Base-by-base conservation (phyloP, 2,888 invertebrate genomes). In the Clepsis dumicolana region DNA sequence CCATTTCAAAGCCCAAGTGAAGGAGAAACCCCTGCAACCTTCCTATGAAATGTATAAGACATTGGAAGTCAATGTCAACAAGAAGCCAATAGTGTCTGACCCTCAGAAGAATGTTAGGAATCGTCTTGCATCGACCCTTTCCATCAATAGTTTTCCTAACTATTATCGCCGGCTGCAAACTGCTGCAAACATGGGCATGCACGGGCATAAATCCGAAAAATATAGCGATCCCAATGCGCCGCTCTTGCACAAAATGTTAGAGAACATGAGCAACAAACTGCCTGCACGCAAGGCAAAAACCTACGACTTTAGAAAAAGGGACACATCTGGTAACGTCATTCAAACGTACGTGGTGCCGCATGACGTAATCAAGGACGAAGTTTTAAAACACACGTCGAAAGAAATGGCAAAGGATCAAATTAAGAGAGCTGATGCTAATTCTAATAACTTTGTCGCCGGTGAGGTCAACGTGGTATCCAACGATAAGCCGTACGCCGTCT, bases 401-500 rank as follows among this genome's bases (percentile, higher is more conserved):
- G 41, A 70, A 53, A 70, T 74, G 2, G 65, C 53, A 14, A 76
- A 74, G 12, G 73, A 76, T 29, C 65, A 18, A n/a, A 5, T 59
- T 32, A 48, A 41, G 29, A 64, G 48, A 59, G 71, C 57, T 8
- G 44, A 59, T 1, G 53, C 53, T 21, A 65, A 64, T 18, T 32
- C 75, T 1, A 80, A 29, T 1, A 29, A 79, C 54, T 77, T 80
- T 27, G 81, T 78, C 1, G 82, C 72, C 56, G 75, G 71, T 7
- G 82, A 83, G 32, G 79, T 82, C 5, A 75, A 71, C 32, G 71
- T 78, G 10, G 78, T 82, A 24, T 56, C 72, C 0, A 77, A 76
- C 18, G 77, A 80, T 1, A 78, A 77, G 12, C 86, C 86, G 0
- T 88, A 89, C 44, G 88, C 90, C 0, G 72, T 88, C 25, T 90